A percentile compares a stretch with the other conserved stretches of the same genome.
These are phyloP conservation scores for Pseudochirops corinnae DNA, from an alignment of 2,797 vertebrate species.

Conservation along the genomic window DNA sequence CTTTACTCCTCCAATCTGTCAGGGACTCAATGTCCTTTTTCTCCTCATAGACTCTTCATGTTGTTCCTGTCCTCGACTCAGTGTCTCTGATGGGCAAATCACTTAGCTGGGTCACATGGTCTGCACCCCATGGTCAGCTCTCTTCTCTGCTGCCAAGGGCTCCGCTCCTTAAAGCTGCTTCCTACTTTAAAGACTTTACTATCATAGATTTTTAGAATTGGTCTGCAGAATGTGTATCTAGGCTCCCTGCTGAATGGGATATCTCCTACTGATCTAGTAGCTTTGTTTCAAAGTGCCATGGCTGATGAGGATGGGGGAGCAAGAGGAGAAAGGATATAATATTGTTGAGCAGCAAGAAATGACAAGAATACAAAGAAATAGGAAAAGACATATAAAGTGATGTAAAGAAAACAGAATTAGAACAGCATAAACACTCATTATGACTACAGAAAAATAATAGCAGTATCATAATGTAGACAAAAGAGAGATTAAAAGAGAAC, in stretches of 20 bases:
- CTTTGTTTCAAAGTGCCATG: not conserved
- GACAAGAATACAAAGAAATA: not conserved
- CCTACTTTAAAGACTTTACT: not conserved
- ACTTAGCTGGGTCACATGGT: not conserved
- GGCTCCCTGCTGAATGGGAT: not conserved
- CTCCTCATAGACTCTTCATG: not conserved
- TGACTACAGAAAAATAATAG: not conserved
- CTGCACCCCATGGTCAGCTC: not conserved
- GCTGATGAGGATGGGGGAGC: not conserved
- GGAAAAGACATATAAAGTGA: not conserved
- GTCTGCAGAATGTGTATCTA: not conserved
- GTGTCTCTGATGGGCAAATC: not conserved
- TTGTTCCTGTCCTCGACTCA: not conserved
- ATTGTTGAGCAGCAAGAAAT: not conserved
- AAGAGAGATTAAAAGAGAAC: not conserved
- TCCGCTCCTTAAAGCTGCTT: not conserved
- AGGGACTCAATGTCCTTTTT: not conserved
- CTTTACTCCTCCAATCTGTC: not conserved
- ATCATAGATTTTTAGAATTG: not conserved
- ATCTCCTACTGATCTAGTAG: not conserved
- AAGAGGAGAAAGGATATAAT: not conserved
- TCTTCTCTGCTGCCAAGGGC: not conserved
- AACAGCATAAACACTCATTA: not conserved
- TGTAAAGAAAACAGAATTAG: not conserved
- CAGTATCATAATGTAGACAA: not conserved